phyloP scores from a whole-genome alignment of 1,140 invertebrate species.

The Whitmania pigra region DNA sequence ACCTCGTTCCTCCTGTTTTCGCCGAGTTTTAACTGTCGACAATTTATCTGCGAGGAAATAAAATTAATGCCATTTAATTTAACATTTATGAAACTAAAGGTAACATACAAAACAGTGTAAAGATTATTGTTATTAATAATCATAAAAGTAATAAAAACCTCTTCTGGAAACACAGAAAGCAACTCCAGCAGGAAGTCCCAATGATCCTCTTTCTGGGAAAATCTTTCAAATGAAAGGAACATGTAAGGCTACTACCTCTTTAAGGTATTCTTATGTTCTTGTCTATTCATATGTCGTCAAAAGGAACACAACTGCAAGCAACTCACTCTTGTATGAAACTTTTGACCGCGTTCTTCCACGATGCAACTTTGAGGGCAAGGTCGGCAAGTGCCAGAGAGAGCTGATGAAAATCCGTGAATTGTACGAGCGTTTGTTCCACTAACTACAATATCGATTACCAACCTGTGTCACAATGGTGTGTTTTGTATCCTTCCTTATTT shows the following conservation, averaged over 20 bases:
- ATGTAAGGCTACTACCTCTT: constrained; percentile 20
- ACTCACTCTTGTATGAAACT: constrained; percentile 65
- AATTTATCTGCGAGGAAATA: constrained; percentile 35
- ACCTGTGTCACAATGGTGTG: constrained; percentile 75
- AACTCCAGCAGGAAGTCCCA: constrained; percentile 65
- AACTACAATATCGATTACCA: constrained; percentile 21
- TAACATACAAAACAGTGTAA: not conserved
- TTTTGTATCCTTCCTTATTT: constrained; percentile 67
- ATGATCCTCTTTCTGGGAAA: constrained; percentile 36
- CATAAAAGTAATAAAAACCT: constrained; percentile 50
- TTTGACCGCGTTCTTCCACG: constrained; percentile 75
- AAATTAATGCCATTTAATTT: constrained; percentile 4
- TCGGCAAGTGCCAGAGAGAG: constrained; percentile 82
- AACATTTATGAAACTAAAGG: not conserved
- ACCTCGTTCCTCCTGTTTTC: constrained; percentile 76
- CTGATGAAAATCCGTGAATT: constrained; percentile 36
- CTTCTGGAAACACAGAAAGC: constrained; percentile 85
- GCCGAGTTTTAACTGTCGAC: constrained; percentile 65
- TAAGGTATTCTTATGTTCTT: no score
- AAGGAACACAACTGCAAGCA: no score
- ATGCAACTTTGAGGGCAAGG: constrained; percentile 78
- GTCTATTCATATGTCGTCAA: no score
- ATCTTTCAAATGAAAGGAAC: constrained; percentile 31
- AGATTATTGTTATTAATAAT: not conserved
- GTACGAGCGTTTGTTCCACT: not conserved